These are phyloP conservation scores for Serilophus lunatus DNA, from an alignment of 2,113 vertebrate genomes.

Conservation along the genomic window DNA sequence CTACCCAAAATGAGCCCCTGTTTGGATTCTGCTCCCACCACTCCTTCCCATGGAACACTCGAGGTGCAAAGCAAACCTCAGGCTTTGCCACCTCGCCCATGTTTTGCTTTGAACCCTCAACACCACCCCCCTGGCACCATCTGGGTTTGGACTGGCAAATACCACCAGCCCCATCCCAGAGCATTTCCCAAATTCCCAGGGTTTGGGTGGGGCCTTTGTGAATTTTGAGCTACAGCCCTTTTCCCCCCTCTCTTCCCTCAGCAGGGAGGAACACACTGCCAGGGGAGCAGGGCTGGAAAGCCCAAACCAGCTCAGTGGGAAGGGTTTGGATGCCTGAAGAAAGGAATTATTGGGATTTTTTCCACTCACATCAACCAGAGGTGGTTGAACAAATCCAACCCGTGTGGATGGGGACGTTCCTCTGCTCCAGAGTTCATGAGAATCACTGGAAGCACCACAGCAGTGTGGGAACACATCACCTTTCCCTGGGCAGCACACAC, in stretches of 20 bases:
- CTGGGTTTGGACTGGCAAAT: neutral
- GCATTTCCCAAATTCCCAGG: neutral
- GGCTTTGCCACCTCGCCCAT: rapidly evolving
- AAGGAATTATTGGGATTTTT: neutral
- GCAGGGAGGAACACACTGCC: rapidly evolving
- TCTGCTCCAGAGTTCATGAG: rapidly evolving
- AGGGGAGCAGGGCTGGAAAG: neutral
- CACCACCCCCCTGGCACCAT: rapidly evolving
- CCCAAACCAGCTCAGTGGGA: neutral
- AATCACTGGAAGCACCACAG: rapidly evolving
- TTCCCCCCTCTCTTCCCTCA: neutral
- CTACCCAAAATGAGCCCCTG: no score
- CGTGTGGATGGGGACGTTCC: neutral
- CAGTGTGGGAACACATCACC: rapidly evolving
- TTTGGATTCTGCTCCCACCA: neutral
- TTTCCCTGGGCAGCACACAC: neutral
- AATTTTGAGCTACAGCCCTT: neutral
- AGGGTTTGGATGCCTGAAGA: neutral
- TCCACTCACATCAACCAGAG: neutral
- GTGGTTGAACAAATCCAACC: neutral
- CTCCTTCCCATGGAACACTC: rapidly evolving
- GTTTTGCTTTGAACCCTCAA: neutral
- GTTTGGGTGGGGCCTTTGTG: neutral
- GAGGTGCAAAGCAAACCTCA: rapidly evolving
- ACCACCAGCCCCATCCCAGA: neutral